Conservation (phyloP, 1,140 invertebrate genomes). For the Habropoda laboriosa region DNA sequence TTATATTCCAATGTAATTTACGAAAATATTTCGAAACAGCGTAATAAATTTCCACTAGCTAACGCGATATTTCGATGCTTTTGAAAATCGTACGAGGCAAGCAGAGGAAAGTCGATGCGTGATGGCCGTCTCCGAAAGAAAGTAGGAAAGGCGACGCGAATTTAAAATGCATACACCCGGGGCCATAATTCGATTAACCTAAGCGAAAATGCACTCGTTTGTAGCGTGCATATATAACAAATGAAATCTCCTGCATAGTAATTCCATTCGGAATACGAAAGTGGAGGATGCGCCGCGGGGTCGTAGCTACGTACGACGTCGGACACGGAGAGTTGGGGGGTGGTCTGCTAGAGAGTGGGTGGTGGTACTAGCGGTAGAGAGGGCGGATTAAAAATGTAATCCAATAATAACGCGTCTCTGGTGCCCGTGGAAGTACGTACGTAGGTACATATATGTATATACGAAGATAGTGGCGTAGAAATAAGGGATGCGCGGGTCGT, state of each 20-base stretch:
- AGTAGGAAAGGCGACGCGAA: conserved; percentile 58
- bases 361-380: conserved; percentile 66
- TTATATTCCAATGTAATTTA: too few species aligned
- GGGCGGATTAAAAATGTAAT: conserved; percentile 82
- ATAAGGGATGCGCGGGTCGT: conserved; percentile 57
- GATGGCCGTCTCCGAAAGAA: conserved; percentile 24
- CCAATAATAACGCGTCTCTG: conserved; percentile 82
- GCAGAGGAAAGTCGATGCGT: neutral
- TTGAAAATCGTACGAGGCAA: neutral
- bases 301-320: conserved; percentile 68
- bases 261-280: conserved; percentile 81
- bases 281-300: conserved; percentile 72
- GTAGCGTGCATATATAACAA: conserved; percentile 81
- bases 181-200: conserved; percentile 79
- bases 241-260: conserved; percentile 82
- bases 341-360: conserved; percentile 47
- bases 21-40: too few species aligned
- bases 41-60: too few species aligned
- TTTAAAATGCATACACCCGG: conserved; percentile 79
- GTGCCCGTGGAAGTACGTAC: conserved; percentile 78
- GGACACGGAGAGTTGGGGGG: conserved; percentile 49
- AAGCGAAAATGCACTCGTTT: conserved; percentile 81
- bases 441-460: conserved; percentile 66
- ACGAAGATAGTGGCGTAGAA: conserved; percentile 64
- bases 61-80: neutral